Evolutionary conservation across 2,888 invertebrate genomes (phyloP), one percentile per base, ranked within the genome.

Genomic region (Autographa gamma): DNA sequence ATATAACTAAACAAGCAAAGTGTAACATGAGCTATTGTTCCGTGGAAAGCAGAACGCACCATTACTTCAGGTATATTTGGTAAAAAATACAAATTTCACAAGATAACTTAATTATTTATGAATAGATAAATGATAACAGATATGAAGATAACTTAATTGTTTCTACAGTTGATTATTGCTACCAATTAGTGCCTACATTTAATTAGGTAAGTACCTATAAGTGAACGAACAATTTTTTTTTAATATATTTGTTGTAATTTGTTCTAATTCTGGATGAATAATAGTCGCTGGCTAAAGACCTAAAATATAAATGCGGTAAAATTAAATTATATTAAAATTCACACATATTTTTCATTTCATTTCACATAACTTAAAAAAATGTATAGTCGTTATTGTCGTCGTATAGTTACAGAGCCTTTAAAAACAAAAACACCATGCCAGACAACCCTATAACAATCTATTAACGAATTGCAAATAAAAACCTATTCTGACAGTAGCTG

Each of bases 1-100:
- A 81, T 83, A 80, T 79, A 83, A 86, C 77, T 61, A 77, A 85
- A 85, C 79, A 85, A 88, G 82, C 76, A 75, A 83, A 87, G 81
- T 84, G 88, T 85, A 86, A 85, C 80, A 79, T 71, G 66, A 76
- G 75, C 84, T 65, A 89, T 90, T 89, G 86, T 88, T 77, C 78
- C 87, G 88, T 90, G 91, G 87, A 90, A 92, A 91, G 82, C 86
- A 80, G 86, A 69, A 73, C 88, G 73, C 66, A 70, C 63, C 34
- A 56, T 71, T 65, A 65, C 31, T 69, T 56, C 43, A 64, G 31
- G 60, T 68, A 67, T 71, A 82, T 79, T 76, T 74, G 73, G 72
- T 65, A 76, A 63, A 25, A 61, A 71, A 63, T 64, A 14, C 62
- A 75, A 67, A 79, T 79, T 75, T 68, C 66, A 66, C 62, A 72